Base-by-base conservation (phyloP, 2,113 vertebrate species). In the Sylvicapra grimmia region DNA sequence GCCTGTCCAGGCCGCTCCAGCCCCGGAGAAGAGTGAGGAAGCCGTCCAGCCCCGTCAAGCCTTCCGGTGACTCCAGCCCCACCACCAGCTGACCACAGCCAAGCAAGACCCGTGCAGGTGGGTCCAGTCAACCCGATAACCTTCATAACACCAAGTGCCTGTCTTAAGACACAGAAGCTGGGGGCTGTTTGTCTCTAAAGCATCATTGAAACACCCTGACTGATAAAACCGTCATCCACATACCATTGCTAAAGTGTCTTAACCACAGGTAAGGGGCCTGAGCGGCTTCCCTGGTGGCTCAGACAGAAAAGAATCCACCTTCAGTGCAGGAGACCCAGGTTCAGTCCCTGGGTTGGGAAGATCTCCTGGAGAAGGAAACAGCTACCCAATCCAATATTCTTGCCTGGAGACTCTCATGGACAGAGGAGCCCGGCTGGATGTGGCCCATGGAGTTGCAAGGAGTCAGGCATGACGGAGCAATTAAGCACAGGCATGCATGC, bases 41-140 rank as follows among this genome's bases (percentile, higher is more conserved):
- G 10, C 29, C 29, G 16, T 7, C 21, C 86, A 23, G 54, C 54
- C 83, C 10, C 0, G 3, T 0, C 0, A 0, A n/a, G n/a, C 16
- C 85, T 36, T 47, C 82, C 9, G 59, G 56, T 15, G 51, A 44
- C 27, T 9, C 72, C 65, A n/a, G 83, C 44, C 51, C 47, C 56
- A 29, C 21, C 85, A 1, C 8, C 15, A 12, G 12, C 27, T 49
- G 68, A 53, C 6, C 8, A 16, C 54, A 29, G 15, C 18, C 79
- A 7, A 53, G 68, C 44, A 18, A 47, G n/a, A 94, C 13, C 27
- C 21, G 11, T 0, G 2, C 40, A 6, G 29, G 29, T 6, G 3
- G 15, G 5, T 4, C 9, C 23, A 10, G 25, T 10, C 79, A 21
- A 53, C 4, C 23, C 2, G 1, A 6, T 2, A 19, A 25, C 54